phyloP scores from a whole-genome alignment of 2,113 vertebrate genomes.

The Anser cygnoides region DNA sequence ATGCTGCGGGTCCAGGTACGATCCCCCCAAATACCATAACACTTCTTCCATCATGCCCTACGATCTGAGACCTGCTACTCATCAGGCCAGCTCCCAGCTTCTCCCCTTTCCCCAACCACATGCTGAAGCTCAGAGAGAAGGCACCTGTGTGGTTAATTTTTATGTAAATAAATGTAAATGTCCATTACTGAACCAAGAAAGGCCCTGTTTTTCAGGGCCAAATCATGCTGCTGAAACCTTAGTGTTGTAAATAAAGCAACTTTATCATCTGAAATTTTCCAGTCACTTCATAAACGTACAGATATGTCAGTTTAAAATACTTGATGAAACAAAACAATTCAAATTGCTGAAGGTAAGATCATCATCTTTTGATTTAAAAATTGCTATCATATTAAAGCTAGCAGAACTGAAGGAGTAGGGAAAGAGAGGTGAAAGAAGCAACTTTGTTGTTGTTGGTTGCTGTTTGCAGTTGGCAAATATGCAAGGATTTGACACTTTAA shows the following conservation, averaged over 20 bases:
- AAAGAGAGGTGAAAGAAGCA: background rate
- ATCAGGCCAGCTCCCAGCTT: background rate
- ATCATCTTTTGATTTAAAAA: background rate
- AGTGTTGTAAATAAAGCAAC: constrained; percentile 65
- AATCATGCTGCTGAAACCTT: constrained; percentile 30
- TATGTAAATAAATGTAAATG: constrained; percentile 59
- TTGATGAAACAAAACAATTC: constrained; percentile 6
- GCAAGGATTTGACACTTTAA: background rate
- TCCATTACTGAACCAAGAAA: constrained; percentile 43
- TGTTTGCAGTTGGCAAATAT: background rate
- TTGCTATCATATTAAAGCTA: background rate
- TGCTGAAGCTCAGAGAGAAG: constrained; percentile 4
- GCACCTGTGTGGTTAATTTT: constrained; percentile 65
- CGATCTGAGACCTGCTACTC: background rate
- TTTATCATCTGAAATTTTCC: constrained; percentile 48
- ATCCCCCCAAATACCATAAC: background rate
- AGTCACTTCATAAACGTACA: background rate
- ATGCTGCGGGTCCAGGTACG: accelerated
- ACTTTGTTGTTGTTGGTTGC: background rate
- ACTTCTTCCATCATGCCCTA: background rate
- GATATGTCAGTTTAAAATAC: constrained; percentile 54
- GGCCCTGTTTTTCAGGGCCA: constrained; percentile 61
- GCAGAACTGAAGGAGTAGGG: background rate
- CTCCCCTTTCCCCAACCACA: background rate
- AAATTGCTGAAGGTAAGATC: background rate